Base-by-base conservation (phyloP, 2,888 invertebrate genomes). In the Listrodromus nycthemerus region DNA sequence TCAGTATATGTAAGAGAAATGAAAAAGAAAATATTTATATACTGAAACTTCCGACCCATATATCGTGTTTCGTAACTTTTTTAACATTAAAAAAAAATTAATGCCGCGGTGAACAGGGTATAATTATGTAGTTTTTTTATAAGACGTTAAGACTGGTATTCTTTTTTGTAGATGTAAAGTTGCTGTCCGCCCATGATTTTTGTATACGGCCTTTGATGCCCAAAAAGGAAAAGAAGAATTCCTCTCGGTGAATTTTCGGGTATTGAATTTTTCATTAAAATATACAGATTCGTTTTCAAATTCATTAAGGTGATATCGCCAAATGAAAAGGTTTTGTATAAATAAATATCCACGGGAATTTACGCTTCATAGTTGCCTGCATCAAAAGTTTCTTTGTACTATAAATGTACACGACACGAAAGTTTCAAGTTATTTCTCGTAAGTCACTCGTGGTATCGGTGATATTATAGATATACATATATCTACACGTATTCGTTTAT, bases 371-470 rank as follows among this genome's bases (percentile, higher is more conserved):
- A 27, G 27, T 74, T n/a, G 41, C 24, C 52, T 63, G 52, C 13
- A 65, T 80, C 48, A 10, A 45, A 2, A 48, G 50, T 24, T 27
- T 55, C 45, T 80, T 78, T 77, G 71, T 80, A 70, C 52, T 41
- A 30, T 41, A 37, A 69, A 69, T 80, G 48, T 63, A 70, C 74
- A 70, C 52, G 48, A 52, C 41, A 76, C 50, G 55, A 77, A 71
- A 63, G 67, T 80, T 74, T 70, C 45, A 6, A 73, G 27, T 50
- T 24, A 63, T 70, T 84, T 70, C 30, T 70, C 70, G 70, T 84
- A 81, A 80, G 83, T 83, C 83, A 70, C 77, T 80, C 77, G 55
- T 77, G 83, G 73, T 84, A 74, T 82, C 78, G 61, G 67, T 74
- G 74, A 74, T 74, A 76, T 61, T 67, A 69, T 67, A 74, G 65